These are phyloP conservation scores for Agriotes lineatus DNA, from an alignment of 2,888 invertebrate species.

Conservation along the genomic window DNA sequence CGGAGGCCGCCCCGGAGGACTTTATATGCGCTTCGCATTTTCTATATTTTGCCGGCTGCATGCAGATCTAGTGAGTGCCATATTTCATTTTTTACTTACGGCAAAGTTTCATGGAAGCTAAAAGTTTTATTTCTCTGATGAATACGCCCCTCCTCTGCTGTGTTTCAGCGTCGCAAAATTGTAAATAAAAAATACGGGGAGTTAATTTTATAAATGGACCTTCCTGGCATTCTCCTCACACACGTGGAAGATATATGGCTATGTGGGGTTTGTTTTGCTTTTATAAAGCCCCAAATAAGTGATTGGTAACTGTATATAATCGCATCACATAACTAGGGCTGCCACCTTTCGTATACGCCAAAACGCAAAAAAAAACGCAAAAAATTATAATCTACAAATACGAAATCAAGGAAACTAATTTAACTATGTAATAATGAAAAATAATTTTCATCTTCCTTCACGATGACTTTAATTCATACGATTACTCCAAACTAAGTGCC, in stretches of 20 bases:
- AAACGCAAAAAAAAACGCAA: too few species aligned
- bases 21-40: background rate
- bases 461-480: too few species aligned
- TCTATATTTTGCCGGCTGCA: background rate
- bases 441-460: too few species aligned
- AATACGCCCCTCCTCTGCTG: background rate
- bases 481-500: too few species aligned
- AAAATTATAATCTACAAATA: too few species aligned
- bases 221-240: background rate
- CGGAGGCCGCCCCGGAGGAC: background rate
- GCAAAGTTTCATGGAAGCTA: background rate
- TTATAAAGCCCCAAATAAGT: background rate
- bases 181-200: slow-evolving; percentile 1
- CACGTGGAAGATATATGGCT: slow-evolving; percentile 2
- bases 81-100: slow-evolving; percentile 13
- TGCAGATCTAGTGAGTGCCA: background rate
- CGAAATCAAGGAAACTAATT: too few species aligned
- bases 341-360: too few species aligned
- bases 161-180: slow-evolving; percentile 5
- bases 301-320: background rate
- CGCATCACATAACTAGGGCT: too few species aligned
- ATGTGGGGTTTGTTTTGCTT: background rate
- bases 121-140: slow-evolving; percentile 2
- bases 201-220: slow-evolving; percentile 7
- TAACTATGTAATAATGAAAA: too few species aligned